A percentile compares a stretch with the other conserved stretches of the same genome.
Conservation (phyloP, 1,140 invertebrate genomes). For the Drosophila rufa region DNA sequence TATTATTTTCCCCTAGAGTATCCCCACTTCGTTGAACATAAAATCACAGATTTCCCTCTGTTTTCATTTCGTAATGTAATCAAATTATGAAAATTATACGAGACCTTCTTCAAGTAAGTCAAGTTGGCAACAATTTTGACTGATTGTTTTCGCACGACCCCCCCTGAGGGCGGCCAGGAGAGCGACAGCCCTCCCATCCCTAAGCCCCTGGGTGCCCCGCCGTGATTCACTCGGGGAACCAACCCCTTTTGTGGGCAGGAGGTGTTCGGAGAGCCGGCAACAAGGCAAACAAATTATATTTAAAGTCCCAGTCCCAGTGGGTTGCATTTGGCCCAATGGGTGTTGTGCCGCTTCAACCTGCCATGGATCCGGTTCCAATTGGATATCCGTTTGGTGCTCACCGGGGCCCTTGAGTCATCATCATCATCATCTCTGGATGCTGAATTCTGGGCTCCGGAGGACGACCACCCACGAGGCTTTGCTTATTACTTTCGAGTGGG, state of each 20-base stretch:
- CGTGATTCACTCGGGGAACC: conserved; percentile 66
- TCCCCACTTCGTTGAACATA: conserved; percentile 1
- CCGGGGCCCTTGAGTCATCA: conserved; percentile 47
- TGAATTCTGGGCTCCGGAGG: conserved; percentile 6
- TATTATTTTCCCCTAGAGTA: conserved; percentile 21
- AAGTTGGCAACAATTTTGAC: conserved; percentile 79
- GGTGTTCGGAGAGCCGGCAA: conserved; percentile 12
- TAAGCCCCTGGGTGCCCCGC: conserved; percentile 30
- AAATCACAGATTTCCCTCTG: background rate
- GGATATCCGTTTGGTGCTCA: conserved; percentile 60
- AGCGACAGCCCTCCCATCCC: background rate
- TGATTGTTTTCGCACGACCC: conserved; percentile 74
- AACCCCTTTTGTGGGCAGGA: conserved; percentile 62
- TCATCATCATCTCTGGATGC: conserved; percentile 7
- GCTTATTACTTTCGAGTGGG: conserved; percentile 72
- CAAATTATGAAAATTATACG: conserved; percentile 82
- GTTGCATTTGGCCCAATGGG: conserved; percentile 46
- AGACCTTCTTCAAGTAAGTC: conserved; percentile 69
- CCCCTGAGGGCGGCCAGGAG: conserved; percentile 11
- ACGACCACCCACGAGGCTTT: conserved; percentile 72
- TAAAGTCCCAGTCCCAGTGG: conserved; percentile 53
- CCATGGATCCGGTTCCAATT: conserved; percentile 66
- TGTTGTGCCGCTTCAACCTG: conserved; percentile 33
- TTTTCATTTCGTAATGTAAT: conserved; percentile 76
- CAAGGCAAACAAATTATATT: conserved; percentile 79